Evolutionary conservation across 1,140 invertebrate genomes (phyloP).

Genomic region (Drosophila sp.): DNA sequence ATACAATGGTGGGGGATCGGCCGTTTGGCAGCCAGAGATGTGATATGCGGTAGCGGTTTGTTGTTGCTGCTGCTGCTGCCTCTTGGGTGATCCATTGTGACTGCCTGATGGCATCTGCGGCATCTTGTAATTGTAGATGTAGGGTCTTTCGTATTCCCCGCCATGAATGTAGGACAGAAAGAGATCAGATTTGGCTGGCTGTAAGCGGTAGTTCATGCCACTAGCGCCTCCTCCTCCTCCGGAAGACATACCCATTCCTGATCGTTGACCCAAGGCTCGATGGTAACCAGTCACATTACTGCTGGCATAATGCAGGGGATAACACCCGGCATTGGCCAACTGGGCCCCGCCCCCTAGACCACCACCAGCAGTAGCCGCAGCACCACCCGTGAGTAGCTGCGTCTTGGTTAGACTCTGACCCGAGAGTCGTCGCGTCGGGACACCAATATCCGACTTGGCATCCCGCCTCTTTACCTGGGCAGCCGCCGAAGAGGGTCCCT

Average conservation of each 20-base stretch:
- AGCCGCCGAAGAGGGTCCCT: slow-evolving; percentile 61
- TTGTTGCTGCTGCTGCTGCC: slow-evolving; percentile 25
- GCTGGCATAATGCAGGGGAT: slow-evolving; percentile 69
- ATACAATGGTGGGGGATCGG: slow-evolving; percentile 74
- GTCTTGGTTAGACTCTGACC: slow-evolving; percentile 77
- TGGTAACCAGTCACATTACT: slow-evolving; percentile 57
- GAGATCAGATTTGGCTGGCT: slow-evolving; percentile 81
- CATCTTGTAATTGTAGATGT: slow-evolving; percentile 82
- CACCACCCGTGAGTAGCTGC: slow-evolving; percentile 65
- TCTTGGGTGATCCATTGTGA: slow-evolving; percentile 56
- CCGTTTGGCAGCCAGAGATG: slow-evolving; percentile 79
- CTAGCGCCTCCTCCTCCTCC: slow-evolving; percentile 7
- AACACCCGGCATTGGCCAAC: slow-evolving; percentile 68
- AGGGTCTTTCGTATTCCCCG: slow-evolving; percentile 74
- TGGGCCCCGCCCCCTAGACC: slow-evolving; percentile 31
- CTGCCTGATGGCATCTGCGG: slow-evolving; percentile 68
- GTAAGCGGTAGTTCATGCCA: slow-evolving; percentile 56
- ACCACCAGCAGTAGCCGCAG: slow-evolving; percentile 26
- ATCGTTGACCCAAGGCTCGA: slow-evolving; percentile 52
- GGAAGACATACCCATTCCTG: slow-evolving; percentile 21
- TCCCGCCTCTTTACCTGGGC: slow-evolving; percentile 69
- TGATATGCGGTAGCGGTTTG: slow-evolving; percentile 69
- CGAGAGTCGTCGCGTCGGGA: slow-evolving; percentile 74
- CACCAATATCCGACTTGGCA: slow-evolving; percentile 82
- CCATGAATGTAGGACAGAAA: slow-evolving; percentile 80